Conservation (phyloP, 2,797 vertebrate genomes). For the Sebastiscus tertius region DNA sequence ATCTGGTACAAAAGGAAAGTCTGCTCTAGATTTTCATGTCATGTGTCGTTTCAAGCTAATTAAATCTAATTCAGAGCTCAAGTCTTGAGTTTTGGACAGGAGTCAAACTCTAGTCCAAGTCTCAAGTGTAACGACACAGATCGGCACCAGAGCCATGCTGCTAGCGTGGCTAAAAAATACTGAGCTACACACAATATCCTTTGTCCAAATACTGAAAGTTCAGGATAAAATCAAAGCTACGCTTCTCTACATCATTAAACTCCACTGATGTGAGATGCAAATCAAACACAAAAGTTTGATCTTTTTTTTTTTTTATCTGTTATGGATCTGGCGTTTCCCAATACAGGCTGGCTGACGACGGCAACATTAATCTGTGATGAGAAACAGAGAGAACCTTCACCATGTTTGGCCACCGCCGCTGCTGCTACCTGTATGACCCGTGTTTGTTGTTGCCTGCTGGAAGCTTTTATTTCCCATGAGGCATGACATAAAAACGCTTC, state of each 20-base stretch:
- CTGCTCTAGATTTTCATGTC: background rate
- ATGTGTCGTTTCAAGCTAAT: too few relatives aligned
- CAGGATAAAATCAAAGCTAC: too few relatives aligned
- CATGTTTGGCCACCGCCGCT: constrained; percentile 24
- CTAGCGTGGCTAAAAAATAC: too few relatives aligned
- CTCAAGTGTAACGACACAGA: too few relatives aligned
- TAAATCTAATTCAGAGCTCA: background rate
- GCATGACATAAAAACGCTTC: constrained; percentile 44
- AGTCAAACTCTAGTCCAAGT: too few relatives aligned
- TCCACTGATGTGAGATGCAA: background rate
- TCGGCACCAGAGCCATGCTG: too few relatives aligned
- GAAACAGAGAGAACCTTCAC: constrained; percentile 1
- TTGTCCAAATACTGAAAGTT: background rate
- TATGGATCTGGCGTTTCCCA: background rate
- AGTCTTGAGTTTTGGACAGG: background rate
- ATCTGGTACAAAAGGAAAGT: background rate
- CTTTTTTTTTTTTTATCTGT: too few relatives aligned
- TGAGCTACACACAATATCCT: background rate
- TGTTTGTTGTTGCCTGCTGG: constrained; percentile 46
- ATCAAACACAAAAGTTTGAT: background rate
- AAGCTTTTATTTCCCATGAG: constrained; percentile 31
- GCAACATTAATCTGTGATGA: background rate
- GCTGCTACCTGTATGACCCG: constrained; percentile 44
- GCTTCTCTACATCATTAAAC: background rate
- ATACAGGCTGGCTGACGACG: background rate